Conservation (phyloP, 2,113 vertebrate genomes). For the Dipodomys spectabilis region DNA sequence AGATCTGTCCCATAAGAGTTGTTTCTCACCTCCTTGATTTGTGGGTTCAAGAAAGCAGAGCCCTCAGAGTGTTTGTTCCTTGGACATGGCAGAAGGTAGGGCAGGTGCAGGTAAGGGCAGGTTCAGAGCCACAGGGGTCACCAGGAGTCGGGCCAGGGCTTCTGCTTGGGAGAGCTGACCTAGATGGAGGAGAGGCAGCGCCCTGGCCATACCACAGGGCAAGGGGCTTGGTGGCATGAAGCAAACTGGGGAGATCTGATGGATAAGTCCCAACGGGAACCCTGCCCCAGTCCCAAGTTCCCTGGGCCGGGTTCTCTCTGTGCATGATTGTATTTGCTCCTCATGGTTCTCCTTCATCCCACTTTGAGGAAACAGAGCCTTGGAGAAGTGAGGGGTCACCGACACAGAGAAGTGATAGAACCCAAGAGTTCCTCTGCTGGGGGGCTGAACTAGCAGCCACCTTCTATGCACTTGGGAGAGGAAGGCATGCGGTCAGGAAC, state of each 20-base stretch:
- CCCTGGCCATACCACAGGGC: neutral
- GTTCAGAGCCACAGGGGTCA: neutral
- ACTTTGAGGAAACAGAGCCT: neutral
- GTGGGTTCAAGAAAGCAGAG: neutral
- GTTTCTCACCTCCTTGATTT: neutral
- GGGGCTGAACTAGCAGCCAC: neutral
- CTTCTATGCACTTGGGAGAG: rapidly evolving
- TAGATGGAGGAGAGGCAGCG: rapidly evolving
- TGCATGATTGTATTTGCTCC: rapidly evolving
- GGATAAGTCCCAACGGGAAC: neutral
- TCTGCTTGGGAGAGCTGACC: neutral
- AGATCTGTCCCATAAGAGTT: rapidly evolving
- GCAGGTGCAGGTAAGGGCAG: neutral
- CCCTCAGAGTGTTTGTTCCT: neutral
- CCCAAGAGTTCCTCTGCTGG: too few species aligned
- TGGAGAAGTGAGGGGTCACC: neutral
- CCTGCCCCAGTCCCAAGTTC: neutral
- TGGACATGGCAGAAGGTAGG: neutral
- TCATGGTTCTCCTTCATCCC: neutral
- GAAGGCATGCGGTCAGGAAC: too few species aligned
- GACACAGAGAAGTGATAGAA: neutral
- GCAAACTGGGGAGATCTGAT: neutral
- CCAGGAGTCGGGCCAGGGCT: neutral
- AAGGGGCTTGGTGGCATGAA: neutral
- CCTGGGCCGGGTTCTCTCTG: rapidly evolving